Evolutionary conservation across 1,140 invertebrate genomes (phyloP).

Genomic region (Ptiloglossa arizonensis): DNA sequence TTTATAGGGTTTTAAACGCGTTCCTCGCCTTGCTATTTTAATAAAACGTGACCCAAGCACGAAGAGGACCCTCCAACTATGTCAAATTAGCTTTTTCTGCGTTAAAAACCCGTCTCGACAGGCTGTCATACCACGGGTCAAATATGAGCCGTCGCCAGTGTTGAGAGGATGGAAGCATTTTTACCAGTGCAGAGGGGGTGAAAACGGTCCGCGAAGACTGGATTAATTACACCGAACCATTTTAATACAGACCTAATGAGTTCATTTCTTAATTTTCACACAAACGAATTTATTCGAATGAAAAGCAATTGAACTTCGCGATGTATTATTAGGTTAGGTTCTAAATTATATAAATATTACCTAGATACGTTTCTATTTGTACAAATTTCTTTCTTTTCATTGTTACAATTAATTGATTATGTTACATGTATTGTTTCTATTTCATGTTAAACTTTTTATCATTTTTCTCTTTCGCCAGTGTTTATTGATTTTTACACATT

Average conservation of each 20-base stretch:
- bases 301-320: background rate
- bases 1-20: background rate
- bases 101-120: constrained; percentile 45
- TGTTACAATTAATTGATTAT: no score
- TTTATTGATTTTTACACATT: no score
- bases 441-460: no score
- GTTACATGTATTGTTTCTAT: no score
- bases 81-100: constrained; percentile 47
- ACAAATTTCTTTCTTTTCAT: no score
- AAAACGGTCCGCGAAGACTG: constrained; percentile 21
- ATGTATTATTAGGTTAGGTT: background rate
- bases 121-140: constrained; percentile 40
- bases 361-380: no score
- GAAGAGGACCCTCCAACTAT: constrained; percentile 28
- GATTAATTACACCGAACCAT: constrained; percentile 45
- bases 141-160: constrained; percentile 29
- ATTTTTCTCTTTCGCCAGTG: no score
- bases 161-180: constrained; percentile 27
- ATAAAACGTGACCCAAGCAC: constrained; percentile 19
- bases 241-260: constrained; percentile 38
- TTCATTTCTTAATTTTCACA: constrained; percentile 3
- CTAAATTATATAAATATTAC: no score
- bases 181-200: background rate
- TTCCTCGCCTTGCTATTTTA: background rate
- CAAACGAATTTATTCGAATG: background rate